Percentiles rank a stretch among this genome's conserved stretches.
Evolutionary conservation across 2,797 vertebrate species (phyloP).

Genomic region (Leptodactylus fallax): DNA sequence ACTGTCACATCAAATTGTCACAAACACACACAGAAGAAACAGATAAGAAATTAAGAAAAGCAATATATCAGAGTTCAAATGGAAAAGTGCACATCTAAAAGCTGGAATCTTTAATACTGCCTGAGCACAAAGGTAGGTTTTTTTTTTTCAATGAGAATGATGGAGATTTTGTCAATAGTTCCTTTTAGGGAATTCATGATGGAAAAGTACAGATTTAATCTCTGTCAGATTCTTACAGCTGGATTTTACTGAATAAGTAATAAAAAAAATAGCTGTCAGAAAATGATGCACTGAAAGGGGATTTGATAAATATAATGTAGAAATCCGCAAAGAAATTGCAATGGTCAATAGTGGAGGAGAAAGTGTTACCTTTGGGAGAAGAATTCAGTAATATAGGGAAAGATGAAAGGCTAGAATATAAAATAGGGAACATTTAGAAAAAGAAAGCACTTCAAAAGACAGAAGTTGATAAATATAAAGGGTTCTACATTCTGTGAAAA

Average conservation of each 20-base stretch:
- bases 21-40: slow-evolving; percentile 17
- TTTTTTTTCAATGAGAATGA: slow-evolving; percentile 36
- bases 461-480: slow-evolving; percentile 46
- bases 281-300: slow-evolving; percentile 50
- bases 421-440: slow-evolving; percentile 43
- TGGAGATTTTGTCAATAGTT: slow-evolving; percentile 59
- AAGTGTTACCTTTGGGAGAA: slow-evolving; percentile 40
- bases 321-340: slow-evolving; percentile 53
- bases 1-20: slow-evolving; percentile 20
- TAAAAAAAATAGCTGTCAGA: slow-evolving; percentile 60
- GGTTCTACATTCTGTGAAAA: slow-evolving; percentile 20
- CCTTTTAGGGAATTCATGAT: slow-evolving; percentile 48
- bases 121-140: slow-evolving; percentile 29
- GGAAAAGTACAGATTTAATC: slow-evolving; percentile 60
- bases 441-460: slow-evolving; percentile 36
- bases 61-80: slow-evolving; percentile 24
- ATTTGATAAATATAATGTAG: slow-evolving; percentile 58
- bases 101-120: slow-evolving; percentile 24
- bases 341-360: slow-evolving; percentile 45
- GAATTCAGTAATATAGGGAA: slow-evolving; percentile 44
- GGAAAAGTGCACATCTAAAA: slow-evolving; percentile 21
- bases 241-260: slow-evolving; percentile 56
- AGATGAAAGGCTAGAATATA: slow-evolving; percentile 47
- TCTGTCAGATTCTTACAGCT: slow-evolving; percentile 47
- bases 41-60: slow-evolving; percentile 22